phyloP scores from a whole-genome alignment of 2,888 invertebrate genomes.

The Furcula furcula region DNA sequence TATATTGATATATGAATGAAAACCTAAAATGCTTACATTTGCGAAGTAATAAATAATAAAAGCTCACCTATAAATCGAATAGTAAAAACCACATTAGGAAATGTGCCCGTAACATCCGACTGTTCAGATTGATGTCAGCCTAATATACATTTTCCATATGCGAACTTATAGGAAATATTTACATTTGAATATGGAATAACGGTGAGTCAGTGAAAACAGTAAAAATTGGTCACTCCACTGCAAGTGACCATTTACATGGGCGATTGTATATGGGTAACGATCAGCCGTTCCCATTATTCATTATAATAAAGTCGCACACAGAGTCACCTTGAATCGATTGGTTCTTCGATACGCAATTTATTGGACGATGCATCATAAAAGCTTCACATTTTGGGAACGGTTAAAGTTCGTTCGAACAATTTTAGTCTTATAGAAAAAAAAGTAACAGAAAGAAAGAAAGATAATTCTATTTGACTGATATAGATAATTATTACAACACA shows the following conservation, averaged over 20 bases:
- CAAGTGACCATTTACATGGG: constrained; percentile 40
- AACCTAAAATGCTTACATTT: no score
- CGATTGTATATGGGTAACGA: constrained; percentile 55
- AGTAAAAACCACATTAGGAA: neutral
- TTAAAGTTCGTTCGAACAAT: constrained; percentile 38
- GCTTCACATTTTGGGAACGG: constrained; percentile 39
- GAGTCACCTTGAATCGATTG: constrained; percentile 45
- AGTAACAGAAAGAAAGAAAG: no score
- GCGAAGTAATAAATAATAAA: neutral
- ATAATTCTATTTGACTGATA: no score
- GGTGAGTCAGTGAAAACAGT: constrained; percentile 26
- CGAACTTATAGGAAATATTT: constrained; percentile 4
- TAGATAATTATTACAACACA: no score
- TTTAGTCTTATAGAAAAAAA: constrained; percentile 16
- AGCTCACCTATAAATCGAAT: neutral
- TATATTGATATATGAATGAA: neutral
- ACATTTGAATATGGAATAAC: constrained; percentile 13
- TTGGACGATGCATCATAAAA: constrained; percentile 47
- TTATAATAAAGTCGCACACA: constrained; percentile 31
- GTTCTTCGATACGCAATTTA: constrained; percentile 51
- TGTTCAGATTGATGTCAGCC: neutral
- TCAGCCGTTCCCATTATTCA: constrained; percentile 47
- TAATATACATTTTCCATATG: neutral
- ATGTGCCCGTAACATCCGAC: neutral
- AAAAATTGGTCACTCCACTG: constrained; percentile 44